phyloP scores from a whole-genome alignment of 2,888 invertebrate species.

The Stomorhina lunata region DNA sequence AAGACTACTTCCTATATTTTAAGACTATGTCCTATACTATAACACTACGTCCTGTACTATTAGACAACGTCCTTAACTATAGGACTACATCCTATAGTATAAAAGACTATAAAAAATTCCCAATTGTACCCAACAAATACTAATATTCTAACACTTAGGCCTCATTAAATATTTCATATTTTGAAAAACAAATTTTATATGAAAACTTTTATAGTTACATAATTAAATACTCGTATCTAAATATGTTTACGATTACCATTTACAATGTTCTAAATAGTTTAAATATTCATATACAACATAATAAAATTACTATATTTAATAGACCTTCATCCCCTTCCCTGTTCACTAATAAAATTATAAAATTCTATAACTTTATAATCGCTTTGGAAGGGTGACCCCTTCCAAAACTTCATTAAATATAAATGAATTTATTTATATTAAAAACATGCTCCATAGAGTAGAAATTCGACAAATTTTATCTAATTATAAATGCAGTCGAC shows the following conservation, averaged over 20 bases:
- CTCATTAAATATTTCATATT: neutral
- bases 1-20: no score
- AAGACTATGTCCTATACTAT: no score
- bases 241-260: neutral
- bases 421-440: conserved; percentile 22
- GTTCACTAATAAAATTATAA: neutral
- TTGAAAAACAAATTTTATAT: neutral
- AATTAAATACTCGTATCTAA: neutral
- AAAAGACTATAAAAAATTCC: no score
- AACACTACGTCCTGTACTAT: no score
- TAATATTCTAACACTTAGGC: no score
- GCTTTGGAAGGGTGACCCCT: neutral
- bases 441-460: conserved; percentile 26
- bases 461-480: conserved; percentile 42
- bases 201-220: conserved; percentile 16
- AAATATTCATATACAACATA: conserved; percentile 2
- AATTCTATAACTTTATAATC: neutral
- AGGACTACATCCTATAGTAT: no score
- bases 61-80: no score
- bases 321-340: neutral
- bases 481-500: conserved; percentile 54
- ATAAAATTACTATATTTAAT: conserved; percentile 26
- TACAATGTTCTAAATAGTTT: neutral
- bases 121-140: no score
- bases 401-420: neutral